Evolutionary conservation across 2,888 invertebrate species (phyloP).

Genomic region (Lottia scabra): DNA sequence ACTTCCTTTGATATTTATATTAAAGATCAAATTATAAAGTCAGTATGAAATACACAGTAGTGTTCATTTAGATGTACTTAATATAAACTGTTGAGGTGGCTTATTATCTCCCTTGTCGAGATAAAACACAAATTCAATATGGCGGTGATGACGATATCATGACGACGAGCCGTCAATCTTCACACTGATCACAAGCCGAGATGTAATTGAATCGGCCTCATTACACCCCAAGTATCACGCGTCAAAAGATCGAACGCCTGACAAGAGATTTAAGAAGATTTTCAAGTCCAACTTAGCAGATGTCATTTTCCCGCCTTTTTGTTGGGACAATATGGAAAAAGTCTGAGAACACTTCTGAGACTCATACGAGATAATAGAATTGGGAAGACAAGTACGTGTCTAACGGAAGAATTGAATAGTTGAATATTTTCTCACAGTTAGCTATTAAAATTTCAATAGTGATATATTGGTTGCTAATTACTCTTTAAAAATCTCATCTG

Average conservation of each 20-base stretch:
- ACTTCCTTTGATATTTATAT: too few species aligned
- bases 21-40: too few species aligned
- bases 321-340: neutral
- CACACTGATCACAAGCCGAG: neutral
- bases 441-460: neutral
- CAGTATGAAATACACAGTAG: too few species aligned
- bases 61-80: too few species aligned
- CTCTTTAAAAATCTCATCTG: neutral
- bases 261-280: neutral
- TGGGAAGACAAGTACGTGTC: neutral
- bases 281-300: neutral
- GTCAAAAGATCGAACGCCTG: slow-evolving; percentile 3
- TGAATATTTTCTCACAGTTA: slow-evolving; percentile 3
- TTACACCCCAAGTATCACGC: neutral
- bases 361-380: neutral
- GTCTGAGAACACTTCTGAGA: neutral
- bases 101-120: too few species aligned
- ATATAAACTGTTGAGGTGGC: too few species aligned
- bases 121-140: too few species aligned
- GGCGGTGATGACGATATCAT: too few species aligned
- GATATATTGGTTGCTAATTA: neutral
- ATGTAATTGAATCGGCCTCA: slow-evolving; percentile 1
- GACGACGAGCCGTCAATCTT: neutral
- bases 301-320: slow-evolving; percentile 1
- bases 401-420: neutral